Evolutionary conservation across 2,113 vertebrate species (phyloP).

Genomic region (Galbula dea): DNA sequence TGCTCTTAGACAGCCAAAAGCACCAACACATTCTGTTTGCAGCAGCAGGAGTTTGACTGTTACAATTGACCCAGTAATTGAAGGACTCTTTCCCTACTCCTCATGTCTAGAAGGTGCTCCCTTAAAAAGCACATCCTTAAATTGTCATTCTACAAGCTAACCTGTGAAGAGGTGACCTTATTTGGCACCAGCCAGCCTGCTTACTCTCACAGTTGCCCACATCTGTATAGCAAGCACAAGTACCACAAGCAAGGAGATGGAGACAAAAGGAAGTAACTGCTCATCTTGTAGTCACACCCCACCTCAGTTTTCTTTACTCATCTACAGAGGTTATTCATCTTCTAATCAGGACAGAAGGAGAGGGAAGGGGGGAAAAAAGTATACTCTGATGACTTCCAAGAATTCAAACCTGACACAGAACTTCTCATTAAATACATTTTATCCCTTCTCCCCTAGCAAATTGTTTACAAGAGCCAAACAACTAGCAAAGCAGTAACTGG

Average conservation of each 20-base stretch:
- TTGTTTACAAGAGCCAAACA: not conserved
- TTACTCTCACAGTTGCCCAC: not conserved
- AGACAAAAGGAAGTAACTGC: not conserved
- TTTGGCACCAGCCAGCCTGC: not conserved
- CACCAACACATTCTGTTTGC: not conserved
- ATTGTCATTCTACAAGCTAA: not conserved
- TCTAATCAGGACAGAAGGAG: not conserved
- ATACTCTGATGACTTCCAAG: not conserved
- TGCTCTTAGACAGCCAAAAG: not conserved
- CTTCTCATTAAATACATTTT: not conserved
- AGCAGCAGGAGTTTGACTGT: not conserved
- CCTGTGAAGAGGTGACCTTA: not conserved
- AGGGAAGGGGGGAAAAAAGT: not conserved
- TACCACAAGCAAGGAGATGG: not conserved
- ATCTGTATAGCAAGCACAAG: not conserved
- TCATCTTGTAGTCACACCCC: not conserved
- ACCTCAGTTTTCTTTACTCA: not conserved
- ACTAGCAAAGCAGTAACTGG: not conserved
- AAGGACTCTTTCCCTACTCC: not conserved
- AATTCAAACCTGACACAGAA: not conserved
- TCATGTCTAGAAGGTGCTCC: not conserved
- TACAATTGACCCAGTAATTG: not conserved
- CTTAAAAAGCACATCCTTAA: not conserved
- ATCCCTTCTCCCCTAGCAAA: not conserved
- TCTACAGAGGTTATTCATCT: not conserved